Percentiles rank a stretch among this genome's conserved stretches.
phyloP scores from a whole-genome alignment of 2,797 vertebrate species.

The Iguana delicatissima region DNA sequence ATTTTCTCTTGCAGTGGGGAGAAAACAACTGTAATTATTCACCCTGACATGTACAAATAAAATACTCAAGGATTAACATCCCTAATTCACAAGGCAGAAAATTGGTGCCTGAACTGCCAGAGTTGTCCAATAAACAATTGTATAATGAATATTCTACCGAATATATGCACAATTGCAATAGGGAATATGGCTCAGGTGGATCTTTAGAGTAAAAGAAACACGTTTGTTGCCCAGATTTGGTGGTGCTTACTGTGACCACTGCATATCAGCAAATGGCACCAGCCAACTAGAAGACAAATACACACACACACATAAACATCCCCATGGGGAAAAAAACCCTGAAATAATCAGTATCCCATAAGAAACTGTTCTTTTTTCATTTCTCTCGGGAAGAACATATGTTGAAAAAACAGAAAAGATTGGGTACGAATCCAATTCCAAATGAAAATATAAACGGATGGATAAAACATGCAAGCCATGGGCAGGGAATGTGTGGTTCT shows the following conservation, averaged over 20 bases:
- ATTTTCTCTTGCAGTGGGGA: too few species aligned
- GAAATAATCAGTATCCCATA: not conserved
- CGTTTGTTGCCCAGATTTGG: not conserved
- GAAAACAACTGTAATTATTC: too few species aligned
- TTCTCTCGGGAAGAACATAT: not conserved
- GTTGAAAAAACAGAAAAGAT: too few species aligned
- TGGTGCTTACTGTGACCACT: too few species aligned
- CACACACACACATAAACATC: not conserved
- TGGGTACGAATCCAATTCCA: not conserved
- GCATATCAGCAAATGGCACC: not conserved
- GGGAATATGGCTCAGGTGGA: not conserved
- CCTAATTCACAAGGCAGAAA: too few species aligned
- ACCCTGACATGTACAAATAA: too few species aligned
- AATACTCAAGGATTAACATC: too few species aligned
- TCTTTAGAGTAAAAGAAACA: not conserved
- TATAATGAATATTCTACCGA: not conserved
- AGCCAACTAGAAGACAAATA: not conserved
- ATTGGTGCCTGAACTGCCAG: too few species aligned
- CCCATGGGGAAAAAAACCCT: not conserved
- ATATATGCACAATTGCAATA: not conserved
- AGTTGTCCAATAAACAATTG: too few species aligned
- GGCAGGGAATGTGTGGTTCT: not conserved
- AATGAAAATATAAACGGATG: not conserved
- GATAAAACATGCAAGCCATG: not conserved
- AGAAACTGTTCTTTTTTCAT: not conserved